Percentiles rank a stretch among this genome's conserved stretches.
phyloP scores from a whole-genome alignment of 2,888 invertebrate species.

The Lithophane leautieri region DNA sequence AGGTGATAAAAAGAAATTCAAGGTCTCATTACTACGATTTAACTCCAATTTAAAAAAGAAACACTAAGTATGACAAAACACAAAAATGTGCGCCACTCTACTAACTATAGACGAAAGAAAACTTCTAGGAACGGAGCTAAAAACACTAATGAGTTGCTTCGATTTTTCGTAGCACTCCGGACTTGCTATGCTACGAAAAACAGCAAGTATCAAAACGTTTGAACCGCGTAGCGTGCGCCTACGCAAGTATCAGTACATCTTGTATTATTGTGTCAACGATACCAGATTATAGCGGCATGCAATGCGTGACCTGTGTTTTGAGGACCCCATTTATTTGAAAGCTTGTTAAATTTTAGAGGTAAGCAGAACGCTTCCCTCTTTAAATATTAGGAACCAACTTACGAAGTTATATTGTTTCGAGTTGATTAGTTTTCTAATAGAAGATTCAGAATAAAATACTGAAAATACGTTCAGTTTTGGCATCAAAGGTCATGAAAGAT shows the following conservation, averaged over 20 bases:
- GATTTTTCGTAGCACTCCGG: not conserved
- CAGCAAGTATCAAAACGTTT: conserved; percentile 61
- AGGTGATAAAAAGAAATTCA: no score
- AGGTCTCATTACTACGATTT: not conserved
- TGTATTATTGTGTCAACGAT: conserved; percentile 62
- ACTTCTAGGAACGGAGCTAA: not conserved
- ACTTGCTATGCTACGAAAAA: not conserved
- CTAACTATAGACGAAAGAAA: not conserved
- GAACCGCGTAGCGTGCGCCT: conserved; percentile 31
- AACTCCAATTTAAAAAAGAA: not conserved
- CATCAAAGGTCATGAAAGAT: not conserved
- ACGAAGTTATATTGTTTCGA: not conserved
- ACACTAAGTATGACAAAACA: no score
- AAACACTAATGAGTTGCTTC: not conserved
- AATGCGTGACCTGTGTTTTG: conserved; percentile 45
- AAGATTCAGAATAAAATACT: no score
- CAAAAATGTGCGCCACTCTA: not conserved
- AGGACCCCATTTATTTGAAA: conserved; percentile 30
- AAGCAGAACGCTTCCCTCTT: conserved; percentile 6
- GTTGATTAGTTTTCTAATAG: not conserved
- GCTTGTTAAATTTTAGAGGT: conserved; percentile 30
- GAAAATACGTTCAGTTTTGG: not conserved
- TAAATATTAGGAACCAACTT: not conserved
- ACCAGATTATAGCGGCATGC: conserved; percentile 50
- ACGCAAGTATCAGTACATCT: conserved; percentile 45